These are phyloP conservation scores for Malaclemys terrapin DNA, from an alignment of 2,113 vertebrate species.

Conservation along the genomic window DNA sequence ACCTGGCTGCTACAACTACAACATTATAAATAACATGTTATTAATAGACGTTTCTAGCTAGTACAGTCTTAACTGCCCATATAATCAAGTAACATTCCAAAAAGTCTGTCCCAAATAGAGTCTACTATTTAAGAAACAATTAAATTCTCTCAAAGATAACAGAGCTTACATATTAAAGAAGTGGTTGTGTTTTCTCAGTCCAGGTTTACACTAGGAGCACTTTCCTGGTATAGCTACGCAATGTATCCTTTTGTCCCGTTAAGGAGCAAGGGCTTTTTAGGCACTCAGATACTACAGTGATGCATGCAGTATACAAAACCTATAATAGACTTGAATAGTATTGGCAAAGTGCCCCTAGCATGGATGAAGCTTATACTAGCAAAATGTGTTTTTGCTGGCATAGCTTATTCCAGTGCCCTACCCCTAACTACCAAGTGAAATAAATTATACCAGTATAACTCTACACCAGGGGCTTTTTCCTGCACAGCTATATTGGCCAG, in stretches of 20 bases:
- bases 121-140: neutral
- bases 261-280: neutral
- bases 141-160: neutral
- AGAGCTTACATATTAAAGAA: neutral
- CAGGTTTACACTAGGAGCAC: neutral
- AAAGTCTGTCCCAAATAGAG: neutral
- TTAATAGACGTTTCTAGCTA: neutral
- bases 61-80: neutral
- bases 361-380: neutral
- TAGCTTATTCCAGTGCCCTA: accelerated
- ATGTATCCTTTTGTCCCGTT: neutral
- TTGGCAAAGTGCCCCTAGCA: neutral
- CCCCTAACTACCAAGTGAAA: neutral
- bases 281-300: neutral
- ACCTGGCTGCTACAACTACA: neutral
- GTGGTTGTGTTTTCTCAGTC: neutral
- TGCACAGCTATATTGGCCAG: accelerated
- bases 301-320: neutral
- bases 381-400: neutral
- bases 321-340: neutral
- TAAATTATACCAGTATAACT: accelerated
- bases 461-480: accelerated
- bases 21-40: neutral
- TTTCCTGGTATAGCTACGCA: neutral
- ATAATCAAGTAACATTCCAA: neutral